A percentile compares a stretch with the other conserved stretches of the same genome.
phyloP scores from a whole-genome alignment of 1,140 invertebrate species.

The Lanistes nyassanus region DNA sequence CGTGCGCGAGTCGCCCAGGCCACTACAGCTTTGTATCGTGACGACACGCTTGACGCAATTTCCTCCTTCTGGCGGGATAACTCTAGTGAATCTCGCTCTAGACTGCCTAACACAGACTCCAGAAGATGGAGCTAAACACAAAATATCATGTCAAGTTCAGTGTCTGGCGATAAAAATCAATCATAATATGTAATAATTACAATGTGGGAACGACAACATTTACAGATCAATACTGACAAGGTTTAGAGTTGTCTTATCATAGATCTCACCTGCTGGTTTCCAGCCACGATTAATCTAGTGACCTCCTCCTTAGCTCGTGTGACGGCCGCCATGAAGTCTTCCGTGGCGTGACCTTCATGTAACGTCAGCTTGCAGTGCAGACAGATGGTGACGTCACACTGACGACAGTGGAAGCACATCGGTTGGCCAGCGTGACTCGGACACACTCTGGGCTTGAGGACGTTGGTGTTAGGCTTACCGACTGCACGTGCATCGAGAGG shows the following conservation, averaged over 20 bases:
- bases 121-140: background rate
- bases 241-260: no score
- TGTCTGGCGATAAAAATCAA: no score
- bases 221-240: no score
- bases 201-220: no score
- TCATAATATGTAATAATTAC: no score
- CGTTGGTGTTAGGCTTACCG: background rate
- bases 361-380: slow-evolving; percentile 21
- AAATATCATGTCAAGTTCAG: background rate
- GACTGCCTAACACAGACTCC: background rate
- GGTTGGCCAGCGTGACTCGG: slow-evolving; percentile 8
- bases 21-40: background rate
- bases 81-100: slow-evolving; percentile 5
- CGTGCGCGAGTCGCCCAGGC: slow-evolving; percentile 8
- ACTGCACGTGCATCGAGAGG: background rate
- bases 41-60: background rate
- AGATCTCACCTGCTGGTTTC: slow-evolving; percentile 17
- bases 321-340: background rate
- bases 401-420: slow-evolving; percentile 15
- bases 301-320: slow-evolving; percentile 7
- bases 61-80: slow-evolving; percentile 14
- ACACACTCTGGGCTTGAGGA: background rate
- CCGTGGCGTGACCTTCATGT: slow-evolving; percentile 12
- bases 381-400: slow-evolving; percentile 23
- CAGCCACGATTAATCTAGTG: background rate